Percentiles rank a stretch among this genome's conserved stretches.
phyloP scores from a whole-genome alignment of 2,888 invertebrate genomes.

The Coelopa pilipes region DNA sequence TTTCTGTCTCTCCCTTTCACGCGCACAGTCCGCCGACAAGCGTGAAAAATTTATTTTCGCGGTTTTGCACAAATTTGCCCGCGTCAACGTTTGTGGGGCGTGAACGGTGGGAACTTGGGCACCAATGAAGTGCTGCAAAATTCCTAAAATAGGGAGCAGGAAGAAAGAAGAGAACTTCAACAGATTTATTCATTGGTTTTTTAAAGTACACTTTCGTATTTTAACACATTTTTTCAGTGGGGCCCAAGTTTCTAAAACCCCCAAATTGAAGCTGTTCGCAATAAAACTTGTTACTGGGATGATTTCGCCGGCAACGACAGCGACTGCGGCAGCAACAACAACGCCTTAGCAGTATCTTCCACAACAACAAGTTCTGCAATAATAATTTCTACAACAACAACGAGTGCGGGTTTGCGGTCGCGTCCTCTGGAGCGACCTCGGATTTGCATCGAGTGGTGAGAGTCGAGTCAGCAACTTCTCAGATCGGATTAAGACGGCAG shows the following conservation, averaged over 20 bases:
- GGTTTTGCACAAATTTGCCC: slow-evolving; percentile 17
- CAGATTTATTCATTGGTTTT: neutral
- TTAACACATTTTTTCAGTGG: neutral
- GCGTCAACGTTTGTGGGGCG: neutral
- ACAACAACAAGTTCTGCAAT: too few species aligned
- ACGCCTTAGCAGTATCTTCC: too few species aligned
- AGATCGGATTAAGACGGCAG: too few species aligned
- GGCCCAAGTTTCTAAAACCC: neutral
- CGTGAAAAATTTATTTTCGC: slow-evolving; percentile 17
- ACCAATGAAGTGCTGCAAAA: slow-evolving; percentile 31
- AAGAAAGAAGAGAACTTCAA: neutral
- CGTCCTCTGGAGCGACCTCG: too few species aligned
- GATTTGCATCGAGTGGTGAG: too few species aligned
- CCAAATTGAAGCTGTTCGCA: neutral
- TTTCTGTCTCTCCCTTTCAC: too few species aligned
- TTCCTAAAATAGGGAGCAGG: neutral
- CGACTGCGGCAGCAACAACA: too few species aligned
- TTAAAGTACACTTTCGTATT: neutral
- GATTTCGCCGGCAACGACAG: too few species aligned
- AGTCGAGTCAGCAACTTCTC: too few species aligned
- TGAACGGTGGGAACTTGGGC: slow-evolving; percentile 34
- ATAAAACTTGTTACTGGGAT: neutral
- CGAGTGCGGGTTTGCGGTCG: too few species aligned
- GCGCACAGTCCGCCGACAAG: neutral
- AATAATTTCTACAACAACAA: too few species aligned